Base-by-base conservation (phyloP, 1,140 invertebrate genomes). In the Dendroctonus valens region DNA sequence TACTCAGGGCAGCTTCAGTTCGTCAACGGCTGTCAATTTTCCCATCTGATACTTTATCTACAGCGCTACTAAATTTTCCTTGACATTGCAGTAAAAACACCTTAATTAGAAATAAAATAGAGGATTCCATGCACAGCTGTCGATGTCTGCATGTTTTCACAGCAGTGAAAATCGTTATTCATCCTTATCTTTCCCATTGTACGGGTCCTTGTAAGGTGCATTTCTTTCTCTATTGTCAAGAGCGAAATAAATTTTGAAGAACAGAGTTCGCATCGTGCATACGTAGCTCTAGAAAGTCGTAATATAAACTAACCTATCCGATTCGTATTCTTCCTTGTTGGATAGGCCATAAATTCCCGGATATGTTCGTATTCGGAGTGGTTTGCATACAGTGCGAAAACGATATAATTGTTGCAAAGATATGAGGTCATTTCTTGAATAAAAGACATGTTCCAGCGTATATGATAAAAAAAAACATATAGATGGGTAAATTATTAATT, bases 171-270 rank as follows among this genome's bases (percentile, higher is more conserved):
- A 54, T 65, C 62, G 62, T 65, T 57, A 65, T 58, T 65, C 62
- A 65, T 50, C 62, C 62, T 65, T 65, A 65, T 65, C 62, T 65
- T 54, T 26, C 52, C 62, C 62, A 65, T 65, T 65, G 62, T 65
- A 55, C 54, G 62, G 53, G 38, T 40, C 62, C 62, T 57, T 65
- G 62, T 65, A 65, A 65, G 62, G 62, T 65, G 54, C 54, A 65
- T 65, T 65, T 65, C 62, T 65, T 55, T 57, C 53, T 58, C 62
- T 65, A 65, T 65, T 65, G 62, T 65, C 62, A 49, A 65, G 52
- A 50, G 54, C 38, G 52, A 55, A 58, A 57, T 65, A 57, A 57
- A 58, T 65, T 65, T 65, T 65, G 62, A 65, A 44, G 53, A 65
- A 65, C 59, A 52, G 59, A 52, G 44, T 61, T 61, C 40, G 49